A percentile compares a stretch with the other conserved stretches of the same genome.
Evolutionary conservation across 2,113 vertebrate genomes (phyloP).

Genomic region (Leptocoma aspasia): DNA sequence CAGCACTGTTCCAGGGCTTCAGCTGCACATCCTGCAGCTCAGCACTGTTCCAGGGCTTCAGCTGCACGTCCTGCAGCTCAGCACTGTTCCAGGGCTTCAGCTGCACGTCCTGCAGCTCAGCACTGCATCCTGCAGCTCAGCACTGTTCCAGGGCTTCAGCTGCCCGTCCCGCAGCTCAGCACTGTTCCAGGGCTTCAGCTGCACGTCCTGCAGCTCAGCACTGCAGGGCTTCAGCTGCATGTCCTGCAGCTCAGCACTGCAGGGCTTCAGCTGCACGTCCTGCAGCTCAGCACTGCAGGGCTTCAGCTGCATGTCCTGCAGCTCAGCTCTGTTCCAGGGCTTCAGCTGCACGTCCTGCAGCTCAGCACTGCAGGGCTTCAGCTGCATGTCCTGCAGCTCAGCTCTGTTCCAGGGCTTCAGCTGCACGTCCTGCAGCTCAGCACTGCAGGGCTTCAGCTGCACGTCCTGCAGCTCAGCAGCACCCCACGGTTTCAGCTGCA

Average conservation of each 20-base stretch:
- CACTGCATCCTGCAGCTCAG: too few relatives aligned
- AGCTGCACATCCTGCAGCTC: background rate
- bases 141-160: background rate
- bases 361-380: background rate
- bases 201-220: background rate
- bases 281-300: background rate
- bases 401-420: fast-evolving
- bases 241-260: fast-evolving
- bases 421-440: fast-evolving
- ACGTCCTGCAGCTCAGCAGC: background rate
- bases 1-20: too few relatives aligned
- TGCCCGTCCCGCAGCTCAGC: background rate
- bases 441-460: fast-evolving
- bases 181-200: background rate
- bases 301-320: fast-evolving
- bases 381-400: background rate
- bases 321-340: fast-evolving
- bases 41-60: background rate
- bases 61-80: background rate
- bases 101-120: background rate
- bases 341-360: background rate
- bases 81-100: fast-evolving
- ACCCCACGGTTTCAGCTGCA: background rate
- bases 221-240: fast-evolving
- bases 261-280: background rate